Base-by-base conservation (phyloP, 2,888 invertebrate species). In the Tubulanus polymorphus region DNA sequence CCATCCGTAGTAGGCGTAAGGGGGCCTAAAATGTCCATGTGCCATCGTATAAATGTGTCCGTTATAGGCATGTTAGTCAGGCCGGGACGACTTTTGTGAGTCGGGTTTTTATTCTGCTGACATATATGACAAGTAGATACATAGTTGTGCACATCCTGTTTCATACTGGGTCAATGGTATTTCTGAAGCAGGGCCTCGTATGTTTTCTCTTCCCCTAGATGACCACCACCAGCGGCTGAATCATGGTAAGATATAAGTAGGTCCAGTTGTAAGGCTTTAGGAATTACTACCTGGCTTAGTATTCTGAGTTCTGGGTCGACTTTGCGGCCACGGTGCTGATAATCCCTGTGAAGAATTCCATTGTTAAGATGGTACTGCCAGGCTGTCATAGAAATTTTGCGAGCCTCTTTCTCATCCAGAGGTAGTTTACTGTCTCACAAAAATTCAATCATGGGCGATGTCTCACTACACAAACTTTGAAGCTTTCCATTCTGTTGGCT, bases 381-480 rank as follows among this genome's bases (percentile, higher is more conserved):
- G 18, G 60, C 37, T 29, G 48, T 51, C 3, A 28, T 37, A 8
- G 48, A 25, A 23, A 62, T 25, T 53, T 29, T 41, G 3, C 37
- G 37, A 10, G 54, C 49, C 18, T 20, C 8, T 15, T 51, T 56
- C 2, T 28, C n/a, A 27, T 58, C 55, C 18, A 51, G 27, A 25
- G 60, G 56, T 15, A 60, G 41, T 10, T 10, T 20, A 3, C 49
- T 41, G 27, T 53, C 47, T 26, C n/a, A 35, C 25, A 57, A 23
- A 47, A 54, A 62, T 2, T 28, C 25, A 23, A 51, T 30, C 5
- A 60, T 60, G 18, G 32, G 50, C 18, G 18, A 20, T 18, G 54
- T 54, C n/a, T 60, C 58, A 20, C 49, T 37, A 48, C 62, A 62
- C 30, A 48, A 25, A 12, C 50, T 25, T 35, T 62, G 62, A n/a